Percentiles rank a stretch among this genome's conserved stretches.
phyloP scores from a whole-genome alignment of 2,888 invertebrate species.

The Fragum whitleyi region DNA sequence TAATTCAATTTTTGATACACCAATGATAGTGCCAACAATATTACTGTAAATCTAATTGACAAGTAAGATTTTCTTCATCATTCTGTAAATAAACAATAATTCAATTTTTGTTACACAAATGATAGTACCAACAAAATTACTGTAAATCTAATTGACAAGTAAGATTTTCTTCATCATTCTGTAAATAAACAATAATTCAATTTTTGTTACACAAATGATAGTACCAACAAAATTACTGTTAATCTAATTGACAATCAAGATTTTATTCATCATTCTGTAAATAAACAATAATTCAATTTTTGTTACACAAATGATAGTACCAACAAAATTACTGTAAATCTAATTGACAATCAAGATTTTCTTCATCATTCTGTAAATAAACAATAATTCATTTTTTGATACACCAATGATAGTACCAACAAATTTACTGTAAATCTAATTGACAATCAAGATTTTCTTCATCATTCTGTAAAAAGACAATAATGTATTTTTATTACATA shows the following conservation, averaged over 20 bases:
- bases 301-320: too few species aligned
- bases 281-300: background rate
- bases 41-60: constrained; percentile 98
- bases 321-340: constrained; percentile 97
- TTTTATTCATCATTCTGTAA: constrained; percentile 83
- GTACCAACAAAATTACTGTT: too few species aligned
- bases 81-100: constrained; percentile 74
- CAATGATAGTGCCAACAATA: constrained; percentile 85
- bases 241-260: constrained; percentile 93
- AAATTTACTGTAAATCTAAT: too few species aligned
- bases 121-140: too few species aligned
- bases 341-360: constrained; percentile 90
- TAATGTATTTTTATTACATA: background rate
- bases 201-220: too few species aligned
- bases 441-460: constrained; percentile 88
- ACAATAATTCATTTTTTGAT: background rate
- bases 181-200: constrained; percentile 52
- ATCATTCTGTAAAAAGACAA: constrained; percentile 80
- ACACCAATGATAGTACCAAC: too few species aligned
- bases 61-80: constrained; percentile 86
- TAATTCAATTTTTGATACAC: background rate
- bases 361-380: constrained; percentile 81
- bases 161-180: constrained; percentile 84
- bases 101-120: too few species aligned
- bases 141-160: constrained; percentile 95